Percentiles rank a stretch among this genome's conserved stretches.
Evolutionary conservation across 2,113 vertebrate species (phyloP).

Genomic region (Emydura subglobosa): DNA sequence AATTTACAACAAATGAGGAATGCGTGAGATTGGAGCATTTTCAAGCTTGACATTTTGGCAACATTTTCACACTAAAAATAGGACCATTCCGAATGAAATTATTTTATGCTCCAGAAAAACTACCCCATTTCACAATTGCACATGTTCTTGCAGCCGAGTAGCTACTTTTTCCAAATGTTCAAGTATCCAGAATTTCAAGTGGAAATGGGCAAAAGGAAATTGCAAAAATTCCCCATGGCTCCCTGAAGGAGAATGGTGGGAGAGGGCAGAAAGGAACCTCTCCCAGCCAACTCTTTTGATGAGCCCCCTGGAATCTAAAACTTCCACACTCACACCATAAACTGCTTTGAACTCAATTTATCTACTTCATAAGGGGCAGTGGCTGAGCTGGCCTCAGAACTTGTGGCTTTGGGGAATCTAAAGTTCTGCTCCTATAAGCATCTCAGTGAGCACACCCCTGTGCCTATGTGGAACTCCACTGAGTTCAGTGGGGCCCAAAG

Average conservation of each 20-base stretch:
- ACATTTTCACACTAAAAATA: background rate
- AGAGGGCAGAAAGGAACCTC: background rate
- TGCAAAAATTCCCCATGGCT: background rate
- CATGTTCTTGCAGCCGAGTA: background rate
- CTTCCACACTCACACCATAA: conserved; percentile 17
- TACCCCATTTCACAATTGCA: background rate
- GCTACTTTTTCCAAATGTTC: conserved; percentile 31
- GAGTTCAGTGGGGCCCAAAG: background rate
- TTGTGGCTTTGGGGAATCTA: background rate
- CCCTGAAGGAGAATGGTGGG: background rate
- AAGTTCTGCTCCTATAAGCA: background rate
- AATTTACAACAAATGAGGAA: background rate
- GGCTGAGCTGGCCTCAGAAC: background rate
- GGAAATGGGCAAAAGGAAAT: background rate
- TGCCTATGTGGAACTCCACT: accelerated
- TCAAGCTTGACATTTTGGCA: background rate
- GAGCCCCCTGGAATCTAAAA: background rate
- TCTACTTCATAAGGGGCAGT: background rate
- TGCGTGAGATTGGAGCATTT: background rate
- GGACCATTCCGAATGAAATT: background rate
- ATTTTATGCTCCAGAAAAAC: background rate
- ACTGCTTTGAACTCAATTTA: background rate
- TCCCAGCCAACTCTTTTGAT: background rate
- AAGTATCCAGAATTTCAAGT: conserved; percentile 42
- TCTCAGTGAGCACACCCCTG: background rate